Percentiles rank a stretch among this genome's conserved stretches.
Conservation (phyloP, 2,113 vertebrate species). For the Pelmatolapia mariae region DNA sequence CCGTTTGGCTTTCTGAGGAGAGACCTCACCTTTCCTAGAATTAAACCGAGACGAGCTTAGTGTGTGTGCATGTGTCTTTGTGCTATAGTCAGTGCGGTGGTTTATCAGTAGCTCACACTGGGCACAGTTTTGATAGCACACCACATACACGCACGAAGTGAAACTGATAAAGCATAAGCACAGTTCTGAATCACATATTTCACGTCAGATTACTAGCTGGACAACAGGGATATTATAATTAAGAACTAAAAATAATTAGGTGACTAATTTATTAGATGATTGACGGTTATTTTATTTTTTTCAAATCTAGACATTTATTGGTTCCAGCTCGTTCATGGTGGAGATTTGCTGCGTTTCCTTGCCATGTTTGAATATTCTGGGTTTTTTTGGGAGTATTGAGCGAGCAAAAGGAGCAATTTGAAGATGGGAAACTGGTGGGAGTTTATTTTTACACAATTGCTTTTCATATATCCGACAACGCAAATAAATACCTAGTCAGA, state of each 20-base stretch:
- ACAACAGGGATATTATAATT: background rate
- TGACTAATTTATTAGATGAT: background rate
- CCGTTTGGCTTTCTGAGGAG: slow-evolving; percentile 16
- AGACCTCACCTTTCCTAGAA: slow-evolving; percentile 34
- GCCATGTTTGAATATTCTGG: background rate
- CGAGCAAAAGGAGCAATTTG: background rate
- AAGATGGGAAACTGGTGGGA: background rate
- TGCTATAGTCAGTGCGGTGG: background rate
- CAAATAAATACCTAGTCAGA: background rate
- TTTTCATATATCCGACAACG: background rate
- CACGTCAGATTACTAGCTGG: background rate
- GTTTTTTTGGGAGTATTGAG: accelerated
- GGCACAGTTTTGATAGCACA: slow-evolving; percentile 23
- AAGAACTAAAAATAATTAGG: background rate
- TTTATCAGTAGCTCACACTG: slow-evolving; percentile 39
- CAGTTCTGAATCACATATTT: background rate
- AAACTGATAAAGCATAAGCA: background rate
- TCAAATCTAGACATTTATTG: background rate
- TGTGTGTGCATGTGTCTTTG: background rate
- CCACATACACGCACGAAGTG: background rate
- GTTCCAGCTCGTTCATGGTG: background rate
- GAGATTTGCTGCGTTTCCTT: background rate
- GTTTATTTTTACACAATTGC: background rate
- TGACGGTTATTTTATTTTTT: background rate
- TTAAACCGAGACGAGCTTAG: background rate